Base-by-base conservation (phyloP, 2,797 vertebrate species). In the Pelochelys cantorii region DNA sequence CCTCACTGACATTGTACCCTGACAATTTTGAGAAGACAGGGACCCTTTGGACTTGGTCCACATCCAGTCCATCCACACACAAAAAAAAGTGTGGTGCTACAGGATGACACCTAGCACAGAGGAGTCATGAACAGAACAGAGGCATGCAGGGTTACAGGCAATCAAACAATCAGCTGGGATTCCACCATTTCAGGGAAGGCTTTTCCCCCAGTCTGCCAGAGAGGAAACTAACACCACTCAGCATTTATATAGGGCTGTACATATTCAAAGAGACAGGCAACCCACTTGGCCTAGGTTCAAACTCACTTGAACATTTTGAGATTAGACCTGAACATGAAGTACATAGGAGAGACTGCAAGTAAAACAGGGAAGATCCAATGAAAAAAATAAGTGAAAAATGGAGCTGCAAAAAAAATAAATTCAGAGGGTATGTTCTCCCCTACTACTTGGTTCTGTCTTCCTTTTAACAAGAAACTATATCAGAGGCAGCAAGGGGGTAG, bases 381-480 rank as follows among this genome's bases (percentile, higher is more conserved):
- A 94, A 87, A 20, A 62, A 90, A 93, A 84, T 42, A 14, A 68
- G n/a, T 37, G 88, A 95, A 93, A 92, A 94, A 80, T 11, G 12
- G 14, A 85, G 34, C 25, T 90, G 78, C 18, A 0, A 1, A 79
- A 68, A 93, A 92, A 90, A 88, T 31, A 23, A 59, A 65, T 93
- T 88, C 84, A 37, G 77, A 86, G 37, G 60, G 77, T 48, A 77
- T 18, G 7, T 82, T 91, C 79, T 54, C 53, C 11, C 12, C 25
- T 25, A 11, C 5, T 56, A 79, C 52, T 54, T 5, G 87, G 34
- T 68, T 77, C 54, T 12, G 1, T 71, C 29, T 18, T 81, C 34
- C 85, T 57, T 68, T 85, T 84, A 75, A 92, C 59, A 62, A 29
- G 27, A 90, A 95, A 55, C 8, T 1, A 1, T 75, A 12, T 91